A percentile compares a stretch with the other conserved stretches of the same genome.
These are phyloP conservation scores for Pelagia noctiluca DNA, from an alignment of 30 jellyfish, hydroid and myxozoan species.

Conservation along the genomic window DNA sequence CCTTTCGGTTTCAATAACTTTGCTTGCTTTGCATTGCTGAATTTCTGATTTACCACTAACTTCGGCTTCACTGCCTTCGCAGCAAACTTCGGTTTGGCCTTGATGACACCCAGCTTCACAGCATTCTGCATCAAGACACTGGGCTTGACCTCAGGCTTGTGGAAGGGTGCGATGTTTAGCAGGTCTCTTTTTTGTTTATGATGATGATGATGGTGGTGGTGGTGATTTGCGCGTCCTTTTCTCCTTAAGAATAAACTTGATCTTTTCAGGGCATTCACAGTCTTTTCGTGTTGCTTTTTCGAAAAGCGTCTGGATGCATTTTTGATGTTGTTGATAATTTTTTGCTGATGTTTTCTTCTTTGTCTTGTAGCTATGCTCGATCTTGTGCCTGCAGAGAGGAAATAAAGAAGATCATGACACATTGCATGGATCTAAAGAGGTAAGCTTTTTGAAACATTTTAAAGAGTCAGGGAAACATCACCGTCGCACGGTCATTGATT, in stretches of 20 bases:
- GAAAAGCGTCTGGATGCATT: not conserved
- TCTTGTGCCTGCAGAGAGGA: too few relatives aligned
- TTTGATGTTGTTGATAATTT: not conserved
- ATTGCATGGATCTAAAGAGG: too few relatives aligned
- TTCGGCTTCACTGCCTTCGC: not conserved
- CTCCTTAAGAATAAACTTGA: not conserved
- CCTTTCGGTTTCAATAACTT: too few relatives aligned
- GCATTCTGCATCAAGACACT: too few relatives aligned
- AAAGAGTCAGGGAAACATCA: too few relatives aligned
- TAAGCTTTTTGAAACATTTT: too few relatives aligned
- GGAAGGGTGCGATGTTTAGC: not conserved
- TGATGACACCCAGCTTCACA: too few relatives aligned
- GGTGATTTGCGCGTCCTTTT: not conserved
- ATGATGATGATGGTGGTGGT: too few relatives aligned
- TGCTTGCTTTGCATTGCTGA: too few relatives aligned
- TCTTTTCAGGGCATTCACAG: not conserved
- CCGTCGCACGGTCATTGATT: too few relatives aligned
- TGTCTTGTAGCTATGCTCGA: too few relatives aligned
- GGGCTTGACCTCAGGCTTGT: not conserved
- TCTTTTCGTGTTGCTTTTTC: not conserved
- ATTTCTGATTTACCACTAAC: not conserved
- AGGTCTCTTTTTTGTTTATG: conserved; percentile 11
- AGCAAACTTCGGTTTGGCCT: not conserved
- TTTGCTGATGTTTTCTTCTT: not conserved
- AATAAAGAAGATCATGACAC: too few relatives aligned